Conservation (phyloP, 2,113 vertebrate species). For the Hypanus sabinus region DNA sequence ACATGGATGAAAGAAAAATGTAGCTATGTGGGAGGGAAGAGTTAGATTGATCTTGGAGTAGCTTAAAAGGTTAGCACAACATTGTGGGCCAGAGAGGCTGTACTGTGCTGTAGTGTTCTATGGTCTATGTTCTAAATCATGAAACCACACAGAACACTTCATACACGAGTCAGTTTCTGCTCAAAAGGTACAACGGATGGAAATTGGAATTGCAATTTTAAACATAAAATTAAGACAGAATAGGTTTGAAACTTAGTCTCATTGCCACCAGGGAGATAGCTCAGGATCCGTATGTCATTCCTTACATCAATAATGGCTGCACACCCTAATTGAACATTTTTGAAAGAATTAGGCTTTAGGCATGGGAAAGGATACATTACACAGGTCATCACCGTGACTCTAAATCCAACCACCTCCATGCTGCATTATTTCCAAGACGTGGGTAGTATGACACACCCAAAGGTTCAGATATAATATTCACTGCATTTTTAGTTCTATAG, state of each 20-base stretch:
- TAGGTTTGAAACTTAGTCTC: background rate
- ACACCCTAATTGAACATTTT: background rate
- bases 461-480: slow-evolving; percentile 11
- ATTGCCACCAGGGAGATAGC: background rate
- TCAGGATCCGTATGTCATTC: background rate
- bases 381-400: background rate
- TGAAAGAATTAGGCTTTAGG: background rate
- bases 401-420: background rate
- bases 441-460: background rate
- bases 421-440: slow-evolving; percentile 1
- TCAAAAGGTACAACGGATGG: background rate
- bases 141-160: background rate
- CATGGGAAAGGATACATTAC: background rate
- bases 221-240: background rate
- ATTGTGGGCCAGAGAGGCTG: no score
- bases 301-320: background rate
- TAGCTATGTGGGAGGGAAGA: no score
- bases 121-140: background rate
- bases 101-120: no score
- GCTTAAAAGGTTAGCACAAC: no score
- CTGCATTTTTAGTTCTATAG: background rate
- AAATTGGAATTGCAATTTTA: background rate
- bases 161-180: background rate
- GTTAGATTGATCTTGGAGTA: no score
- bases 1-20: no score